Evolutionary conservation across 2,888 invertebrate genomes (phyloP), one percentile per base, ranked within the genome.

Genomic region (Synergus itoensis): DNA sequence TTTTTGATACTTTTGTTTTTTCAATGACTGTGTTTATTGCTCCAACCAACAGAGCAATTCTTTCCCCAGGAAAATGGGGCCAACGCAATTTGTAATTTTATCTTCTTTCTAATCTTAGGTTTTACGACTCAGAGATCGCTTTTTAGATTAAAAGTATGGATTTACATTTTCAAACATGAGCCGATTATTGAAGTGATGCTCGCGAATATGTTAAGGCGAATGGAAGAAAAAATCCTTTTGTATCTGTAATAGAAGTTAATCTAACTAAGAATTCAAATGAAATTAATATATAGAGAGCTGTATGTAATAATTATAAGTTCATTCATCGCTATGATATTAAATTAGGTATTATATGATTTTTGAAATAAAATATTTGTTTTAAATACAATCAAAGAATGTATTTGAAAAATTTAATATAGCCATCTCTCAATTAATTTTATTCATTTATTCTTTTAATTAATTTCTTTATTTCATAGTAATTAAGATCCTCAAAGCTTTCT

Each of bases 321-420:
- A 91, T 90, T 91, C 88, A 87, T 90, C 86, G 90, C 91, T 91
- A 91, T 89, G 89, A 90, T 89, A 91, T 90, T 91, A 91, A 88
- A 89, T 89, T 91, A 90, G 89, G 88, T 89, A 90, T 86, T 86
- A 89, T 90, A 90, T 91, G 90, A 91, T 91, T 92, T 92, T 91
- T 90, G 86, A 90, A 91, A 91, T 90, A 90, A 91, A 91, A 90
- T 86, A 89, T 91, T 91, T 91, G 91, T 91, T 91, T 91, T 90
- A 88, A 91, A 90, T 64, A 65, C 57, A 53, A 57, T 53, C 53
- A 28, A 62, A 62, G 28, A 57, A 9, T 28, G 28, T 62, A 4
- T 0, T 7, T 62, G 45, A 14, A 28, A 28, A 62, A 14, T 14
- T 12, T 62, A 0, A 14, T 28, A 62, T 21, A 14, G 14, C 0